Percentiles rank a stretch among this genome's conserved stretches.
These are phyloP conservation scores for Drosophila nikananu DNA, from an alignment of 1,140 invertebrate species.

Conservation along the genomic window DNA sequence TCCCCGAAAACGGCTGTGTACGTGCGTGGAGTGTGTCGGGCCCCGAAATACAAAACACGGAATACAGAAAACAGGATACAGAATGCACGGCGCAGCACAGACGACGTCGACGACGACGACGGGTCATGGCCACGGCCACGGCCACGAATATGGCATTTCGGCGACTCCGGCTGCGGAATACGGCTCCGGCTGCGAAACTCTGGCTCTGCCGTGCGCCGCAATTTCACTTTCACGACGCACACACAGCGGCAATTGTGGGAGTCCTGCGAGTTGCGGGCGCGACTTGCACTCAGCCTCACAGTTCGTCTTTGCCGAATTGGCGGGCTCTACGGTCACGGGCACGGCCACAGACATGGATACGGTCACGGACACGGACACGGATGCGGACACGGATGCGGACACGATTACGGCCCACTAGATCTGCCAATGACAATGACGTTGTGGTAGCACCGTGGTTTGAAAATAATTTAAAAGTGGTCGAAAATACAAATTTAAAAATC, in stretches of 20 bases:
- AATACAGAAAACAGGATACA: conserved; percentile 21
- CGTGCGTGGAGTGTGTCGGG: conserved; percentile 31
- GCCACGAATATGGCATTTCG: conserved; percentile 71
- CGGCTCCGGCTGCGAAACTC: conserved; percentile 36
- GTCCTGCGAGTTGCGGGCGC: conserved; percentile 43
- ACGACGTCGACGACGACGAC: conserved; percentile 41
- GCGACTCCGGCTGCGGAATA: conserved; percentile 51
- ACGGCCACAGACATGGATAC: background rate
- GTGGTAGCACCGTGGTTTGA: conserved; percentile 17
- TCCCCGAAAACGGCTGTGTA: conserved; percentile 54
- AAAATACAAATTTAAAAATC: too few relatives aligned
- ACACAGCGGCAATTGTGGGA: conserved; percentile 22
- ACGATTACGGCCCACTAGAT: conserved; percentile 18
- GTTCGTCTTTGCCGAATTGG: conserved; percentile 55
- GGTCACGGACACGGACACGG: background rate
- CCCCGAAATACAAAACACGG: conserved; percentile 56
- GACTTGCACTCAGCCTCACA: conserved; percentile 76
- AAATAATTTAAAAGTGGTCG: background rate
- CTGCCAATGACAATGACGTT: conserved; percentile 39
- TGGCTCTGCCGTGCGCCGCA: conserved; percentile 58
- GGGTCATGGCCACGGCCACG: conserved; percentile 72
- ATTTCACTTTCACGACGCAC: conserved; percentile 72
- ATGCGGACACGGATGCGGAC: background rate
- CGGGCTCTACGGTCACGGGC: conserved; percentile 10
- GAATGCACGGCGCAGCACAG: conserved; percentile 51